phyloP scores from a whole-genome alignment of 2,888 invertebrate genomes.

The Drepanosiphum platanoidis region DNA sequence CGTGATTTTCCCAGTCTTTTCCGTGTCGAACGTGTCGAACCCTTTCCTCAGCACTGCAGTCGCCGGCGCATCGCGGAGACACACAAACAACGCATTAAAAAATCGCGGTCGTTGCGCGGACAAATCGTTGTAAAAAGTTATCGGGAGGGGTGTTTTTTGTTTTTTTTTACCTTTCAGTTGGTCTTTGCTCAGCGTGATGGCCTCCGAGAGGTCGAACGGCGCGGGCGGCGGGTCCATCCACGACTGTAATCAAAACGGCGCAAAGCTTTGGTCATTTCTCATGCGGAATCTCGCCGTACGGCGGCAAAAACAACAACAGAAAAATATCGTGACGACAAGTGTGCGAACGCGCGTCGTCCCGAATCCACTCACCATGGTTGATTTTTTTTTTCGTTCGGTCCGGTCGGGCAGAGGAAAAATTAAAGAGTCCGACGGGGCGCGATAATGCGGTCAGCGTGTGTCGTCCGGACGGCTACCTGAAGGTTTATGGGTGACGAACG shows the following conservation, averaged over 20 bases:
- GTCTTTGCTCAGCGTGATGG: constrained; percentile 56
- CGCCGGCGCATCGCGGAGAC: too few relatives aligned
- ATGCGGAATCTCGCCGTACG: too few relatives aligned
- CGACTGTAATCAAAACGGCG: constrained; percentile 3
- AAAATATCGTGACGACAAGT: background rate
- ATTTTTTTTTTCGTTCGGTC: too few relatives aligned
- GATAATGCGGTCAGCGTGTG: too few relatives aligned
- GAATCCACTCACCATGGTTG: constrained; percentile 10
- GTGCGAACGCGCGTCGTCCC: background rate
- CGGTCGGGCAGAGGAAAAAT: too few relatives aligned
- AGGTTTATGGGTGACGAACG: background rate
- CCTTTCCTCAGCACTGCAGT: constrained; percentile 84
- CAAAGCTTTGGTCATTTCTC: too few relatives aligned
- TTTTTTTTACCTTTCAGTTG: constrained; percentile 49
- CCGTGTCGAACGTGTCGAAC: constrained; percentile 90
- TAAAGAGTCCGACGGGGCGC: too few relatives aligned
- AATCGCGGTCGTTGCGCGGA: background rate
- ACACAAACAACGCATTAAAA: background rate
- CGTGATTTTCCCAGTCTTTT: constrained; percentile 80
- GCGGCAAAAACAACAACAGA: too few relatives aligned
- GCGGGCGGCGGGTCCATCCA: constrained; percentile 48
- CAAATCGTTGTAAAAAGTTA: background rate
- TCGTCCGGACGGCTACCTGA: background rate
- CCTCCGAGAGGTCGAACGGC: background rate
- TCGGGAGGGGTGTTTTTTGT: background rate